These are phyloP conservation scores for Berghia stephanieae DNA, from an alignment of 1,140 invertebrate genomes.

Conservation along the genomic window DNA sequence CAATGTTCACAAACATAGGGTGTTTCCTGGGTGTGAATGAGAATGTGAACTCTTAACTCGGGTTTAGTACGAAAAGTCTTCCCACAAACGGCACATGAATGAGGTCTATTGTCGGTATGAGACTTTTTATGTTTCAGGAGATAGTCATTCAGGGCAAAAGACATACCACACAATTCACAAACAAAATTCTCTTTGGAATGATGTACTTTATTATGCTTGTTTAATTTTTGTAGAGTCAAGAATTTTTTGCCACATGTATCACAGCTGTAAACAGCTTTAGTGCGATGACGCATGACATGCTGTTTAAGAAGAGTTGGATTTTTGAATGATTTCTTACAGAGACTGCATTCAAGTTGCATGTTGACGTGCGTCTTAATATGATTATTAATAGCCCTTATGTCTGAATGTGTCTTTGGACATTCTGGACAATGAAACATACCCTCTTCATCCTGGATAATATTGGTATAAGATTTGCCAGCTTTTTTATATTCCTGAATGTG, in stretches of 20 bases:
- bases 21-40: conserved; percentile 29
- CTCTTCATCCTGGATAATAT: conserved; percentile 21
- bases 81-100: conserved; percentile 21
- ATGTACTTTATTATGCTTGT: conserved; percentile 30
- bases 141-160: conserved; percentile 31
- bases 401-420: conserved; percentile 27
- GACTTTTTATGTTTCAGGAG: conserved; percentile 25
- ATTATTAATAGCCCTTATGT: conserved; percentile 17
- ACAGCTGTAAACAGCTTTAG: conserved; percentile 25
- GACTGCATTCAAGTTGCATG: conserved; percentile 29
- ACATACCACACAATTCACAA: conserved; percentile 29
- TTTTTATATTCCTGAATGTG: conserved; percentile 20
- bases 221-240: conserved; percentile 29
- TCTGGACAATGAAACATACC: conserved; percentile 19
- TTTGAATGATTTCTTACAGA: conserved; percentile 24
- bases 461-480: conserved; percentile 10
- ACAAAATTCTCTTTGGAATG: conserved; percentile 25
- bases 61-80: conserved; percentile 32
- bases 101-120: conserved; percentile 25
- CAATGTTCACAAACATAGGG: conserved; percentile 27
- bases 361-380: conserved; percentile 32
- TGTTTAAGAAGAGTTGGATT: conserved; percentile 26
- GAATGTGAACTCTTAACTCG: conserved; percentile 24
- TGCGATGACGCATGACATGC: conserved; percentile 28
- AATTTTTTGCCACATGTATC: conserved; percentile 29